Percentiles rank a stretch among this genome's conserved stretches.
Evolutionary conservation across 1,140 invertebrate genomes (phyloP).

Genomic region (Halesus radiatus): DNA sequence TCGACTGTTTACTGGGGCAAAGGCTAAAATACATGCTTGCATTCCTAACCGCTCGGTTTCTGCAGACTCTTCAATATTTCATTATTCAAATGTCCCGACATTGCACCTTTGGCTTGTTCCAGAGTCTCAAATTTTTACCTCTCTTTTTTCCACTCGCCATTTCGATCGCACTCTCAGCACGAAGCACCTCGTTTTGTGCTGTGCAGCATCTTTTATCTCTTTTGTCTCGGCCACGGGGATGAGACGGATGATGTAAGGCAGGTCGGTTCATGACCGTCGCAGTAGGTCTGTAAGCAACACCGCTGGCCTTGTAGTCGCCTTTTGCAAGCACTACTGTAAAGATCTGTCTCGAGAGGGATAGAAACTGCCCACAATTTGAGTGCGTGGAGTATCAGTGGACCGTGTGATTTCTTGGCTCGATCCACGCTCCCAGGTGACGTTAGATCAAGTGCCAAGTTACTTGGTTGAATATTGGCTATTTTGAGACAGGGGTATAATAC

Average conservation of each 20-base stretch:
- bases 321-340: slow-evolving; percentile 26
- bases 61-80: too few relatives aligned
- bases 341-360: not conserved
- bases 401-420: not conserved
- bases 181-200: not conserved
- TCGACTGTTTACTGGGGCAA: too few relatives aligned
- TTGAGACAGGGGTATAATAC: not conserved
- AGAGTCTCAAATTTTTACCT: slow-evolving; percentile 6
- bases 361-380: not conserved
- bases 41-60: too few relatives aligned
- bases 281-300: slow-evolving; percentile 37
- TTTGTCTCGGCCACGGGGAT: not conserved
- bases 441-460: not conserved
- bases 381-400: not conserved
- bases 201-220: slow-evolving; percentile 16
- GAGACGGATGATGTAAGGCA: slow-evolving; percentile 30
- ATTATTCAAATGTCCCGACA: slow-evolving; percentile 17
- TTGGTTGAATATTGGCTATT: not conserved
- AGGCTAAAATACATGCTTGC: too few relatives aligned
- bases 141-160: slow-evolving; percentile 26
- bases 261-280: slow-evolving; percentile 17
- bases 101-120: slow-evolving; percentile 1
- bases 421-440: not conserved
- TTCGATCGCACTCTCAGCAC: slow-evolving; percentile 12
- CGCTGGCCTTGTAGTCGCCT: slow-evolving; percentile 33